These are phyloP conservation scores for Orius insidiosus DNA, from an alignment of 1,140 invertebrate genomes.

Conservation along the genomic window DNA sequence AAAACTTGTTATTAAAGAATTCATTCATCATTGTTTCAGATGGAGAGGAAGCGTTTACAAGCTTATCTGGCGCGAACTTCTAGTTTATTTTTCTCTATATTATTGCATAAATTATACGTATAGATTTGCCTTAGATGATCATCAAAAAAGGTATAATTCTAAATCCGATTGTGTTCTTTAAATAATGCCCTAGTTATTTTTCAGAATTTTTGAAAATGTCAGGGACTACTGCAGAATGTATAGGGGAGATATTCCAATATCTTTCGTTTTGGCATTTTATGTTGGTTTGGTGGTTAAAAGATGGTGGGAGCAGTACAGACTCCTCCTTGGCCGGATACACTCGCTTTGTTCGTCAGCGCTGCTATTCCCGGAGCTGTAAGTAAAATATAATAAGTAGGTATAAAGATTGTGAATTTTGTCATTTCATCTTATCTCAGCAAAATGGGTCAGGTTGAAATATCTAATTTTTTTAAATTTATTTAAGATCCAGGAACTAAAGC, in stretches of 20 bases:
- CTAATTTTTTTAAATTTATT: too few species aligned
- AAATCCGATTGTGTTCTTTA: background rate
- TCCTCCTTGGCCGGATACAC: constrained; percentile 75
- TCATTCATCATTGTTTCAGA: constrained; percentile 38
- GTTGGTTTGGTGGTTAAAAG: constrained; percentile 73
- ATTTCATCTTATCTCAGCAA: background rate
- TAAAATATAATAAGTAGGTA: constrained; percentile 19
- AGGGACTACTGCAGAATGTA: constrained; percentile 60
- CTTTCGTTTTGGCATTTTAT: constrained; percentile 85
- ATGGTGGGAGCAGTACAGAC: constrained; percentile 81
- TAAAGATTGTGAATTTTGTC: background rate
- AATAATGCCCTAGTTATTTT: constrained; percentile 18
- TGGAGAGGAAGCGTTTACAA: constrained; percentile 95
- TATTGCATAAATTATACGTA: constrained; percentile 74
- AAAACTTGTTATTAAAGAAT: too few species aligned
- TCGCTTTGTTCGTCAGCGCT: constrained; percentile 72
- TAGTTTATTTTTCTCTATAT: constrained; percentile 72
- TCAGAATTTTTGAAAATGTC: constrained; percentile 63
- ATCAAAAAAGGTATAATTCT: constrained; percentile 54
- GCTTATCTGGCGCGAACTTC: constrained; percentile 79
- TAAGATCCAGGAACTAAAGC: too few species aligned
- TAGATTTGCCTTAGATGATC: constrained; percentile 59
- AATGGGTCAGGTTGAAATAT: constrained; percentile 1
- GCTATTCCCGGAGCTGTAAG: constrained; percentile 75
- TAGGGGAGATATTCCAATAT: constrained; percentile 71